Base-by-base conservation (phyloP, 2,113 vertebrate genomes). In the Cyanocitta stelleri region DNA sequence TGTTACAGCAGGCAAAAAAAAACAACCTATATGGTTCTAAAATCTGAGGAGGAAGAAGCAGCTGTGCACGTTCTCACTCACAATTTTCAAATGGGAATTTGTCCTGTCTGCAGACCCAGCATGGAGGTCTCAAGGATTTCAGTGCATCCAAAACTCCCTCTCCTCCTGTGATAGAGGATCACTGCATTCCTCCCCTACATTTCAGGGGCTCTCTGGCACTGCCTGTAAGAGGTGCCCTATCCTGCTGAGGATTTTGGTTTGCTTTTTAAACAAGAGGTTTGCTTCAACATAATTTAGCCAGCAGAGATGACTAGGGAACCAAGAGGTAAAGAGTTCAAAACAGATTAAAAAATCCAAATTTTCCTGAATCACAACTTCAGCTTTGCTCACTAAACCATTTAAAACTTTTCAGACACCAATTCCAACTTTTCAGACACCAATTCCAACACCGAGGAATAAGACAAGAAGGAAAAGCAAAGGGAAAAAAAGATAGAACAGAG, bases 341-440 rank as follows among this genome's bases (percentile, higher is more conserved):
- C 14, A 73, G 21, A 88, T 29, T 33, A 77, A 68, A 83, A 93
- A 93, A 54, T 48, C 16, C 4, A 20, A 14, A 52, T 88, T 95
- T 81, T 71, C 32, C 58, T 82, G 71, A 93, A 91, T n/a, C 22
- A 17, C 30, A 80, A n/a, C 63, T 93, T 87, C 94, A 95, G 20
- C n/a, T 93, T 85, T 85, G 32, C 7, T 7, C 66, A 62, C 75
- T 52, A 63, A 86, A 92, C 8, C 77, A 74, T 23, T 71, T 35
- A n/a, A 41, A 51, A 37, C n/a, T 26, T 59, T 59, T 37, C 58
- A 37, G 58, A 26, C 10, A 26, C 23, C 58, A 27, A 43, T 77
- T 90, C 51, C 35, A 49, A 49, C 49, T 91, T 79, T 68, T 67
- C 96, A 92, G 43, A 79, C 7, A 90, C 27, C 29, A 93, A 43